Base-by-base conservation (phyloP, 2,888 invertebrate species). In the Archips crataeganus region DNA sequence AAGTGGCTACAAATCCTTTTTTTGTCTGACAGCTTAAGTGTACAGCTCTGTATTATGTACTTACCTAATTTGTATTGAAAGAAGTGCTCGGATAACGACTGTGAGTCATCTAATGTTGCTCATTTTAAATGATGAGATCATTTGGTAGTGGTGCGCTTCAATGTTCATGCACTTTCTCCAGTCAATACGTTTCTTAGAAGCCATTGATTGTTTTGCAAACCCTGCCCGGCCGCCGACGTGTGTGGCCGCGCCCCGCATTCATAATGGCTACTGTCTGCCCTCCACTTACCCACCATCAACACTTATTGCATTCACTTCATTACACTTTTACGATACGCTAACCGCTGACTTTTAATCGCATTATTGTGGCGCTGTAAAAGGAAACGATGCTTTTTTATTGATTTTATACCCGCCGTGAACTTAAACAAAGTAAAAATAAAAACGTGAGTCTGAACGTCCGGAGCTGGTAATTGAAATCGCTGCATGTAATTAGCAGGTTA, bases 401-500 rank as follows among this genome's bases (percentile, higher is more conserved):
- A 39, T 47, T 9, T 49, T 11, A n/a, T 64, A 5, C 13, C 34
- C 62, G 36, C n/a, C 13, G 32, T 62, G 23, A 62, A 42, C 54
- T 54, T 54, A 54, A 54, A 54, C 34, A 42, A 68, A 72, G 62
- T 67, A 63, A 62, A 68, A 71, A 71, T 67, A 71, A 71, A 71
- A 67, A 61, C 66, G 66, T 66, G 63, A 73, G 59, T 68, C 47
- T 64, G 57, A 65, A 70, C 73, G 63, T 80, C 81, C 80, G 79
- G 80, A 80, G 82, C 79, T 82, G 83, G 84, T 90, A 91, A 92
- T 91, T 90, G 90, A 91, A 90, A 91, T 89, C 87, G 88, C 84
- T 90, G 91, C 90, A 90, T 90, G 88, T 91, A 91, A 90, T 92
- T 91, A 92, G 89, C 88, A 85, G 90, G 87, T 87, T 64, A 85